Conservation (phyloP, 1,140 invertebrate genomes). For the Augochlora pura region DNA sequence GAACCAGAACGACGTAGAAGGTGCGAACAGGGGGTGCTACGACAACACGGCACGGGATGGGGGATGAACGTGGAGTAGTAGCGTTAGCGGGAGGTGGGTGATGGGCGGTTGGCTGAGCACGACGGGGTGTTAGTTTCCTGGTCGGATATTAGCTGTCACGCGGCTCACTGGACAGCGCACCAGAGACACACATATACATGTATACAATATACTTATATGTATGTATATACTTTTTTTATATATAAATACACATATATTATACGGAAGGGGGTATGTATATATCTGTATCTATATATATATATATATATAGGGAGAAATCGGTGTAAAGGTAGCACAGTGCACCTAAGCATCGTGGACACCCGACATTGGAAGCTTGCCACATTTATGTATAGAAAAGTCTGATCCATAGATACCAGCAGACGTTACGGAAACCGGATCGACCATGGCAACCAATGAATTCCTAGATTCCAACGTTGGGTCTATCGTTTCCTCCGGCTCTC, state of each 20-base stretch:
- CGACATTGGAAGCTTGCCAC: conserved; percentile 63
- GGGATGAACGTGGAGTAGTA: not conserved
- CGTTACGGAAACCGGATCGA: conserved; percentile 58
- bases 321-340: conserved; percentile 60
- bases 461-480: conserved; percentile 34
- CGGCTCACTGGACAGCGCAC: conserved; percentile 78
- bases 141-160: conserved; percentile 80
- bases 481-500: too few species aligned
- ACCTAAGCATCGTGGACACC: conserved; percentile 60
- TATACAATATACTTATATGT: not conserved
- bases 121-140: conserved; percentile 77
- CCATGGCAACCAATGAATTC: conserved; percentile 49
- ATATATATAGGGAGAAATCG: conserved; percentile 53
- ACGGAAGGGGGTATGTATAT: too few species aligned
- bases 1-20: conserved; percentile 31
- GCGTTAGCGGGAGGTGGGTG: conserved; percentile 22
- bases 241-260: too few species aligned
- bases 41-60: too few species aligned
- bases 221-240: too few species aligned
- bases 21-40: conserved; percentile 35
- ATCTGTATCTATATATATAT: too few species aligned
- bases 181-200: conserved; percentile 57
- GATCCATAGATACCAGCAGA: conserved; percentile 46
- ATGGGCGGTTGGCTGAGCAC: conserved; percentile 26
- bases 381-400: conserved; percentile 68